Evolutionary conservation across 92 coral and sea anemone genomes (phyloP), one percentile per base, ranked within the genome.

Genomic region (Meandrina meandrites): DNA sequence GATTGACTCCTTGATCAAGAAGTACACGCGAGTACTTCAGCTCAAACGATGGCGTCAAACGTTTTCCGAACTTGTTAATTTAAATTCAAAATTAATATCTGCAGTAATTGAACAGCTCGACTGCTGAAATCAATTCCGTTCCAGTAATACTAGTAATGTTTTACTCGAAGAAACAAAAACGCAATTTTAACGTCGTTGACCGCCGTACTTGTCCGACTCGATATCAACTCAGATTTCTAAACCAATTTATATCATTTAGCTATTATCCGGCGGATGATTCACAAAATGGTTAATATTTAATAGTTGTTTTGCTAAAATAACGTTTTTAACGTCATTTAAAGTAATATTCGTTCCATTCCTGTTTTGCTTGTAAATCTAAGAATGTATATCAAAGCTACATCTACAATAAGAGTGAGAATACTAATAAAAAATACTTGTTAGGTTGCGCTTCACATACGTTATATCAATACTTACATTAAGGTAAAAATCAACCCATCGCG

Each of bases 401-500:
- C 17, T 28, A 7, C 53, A 48, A 4, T 48, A 27, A 66, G 9
- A 8, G 28, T 28, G 71, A 66, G 35, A 66, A 66, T 66, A 66
- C 8, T 28, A 27, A 22, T 7, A 66, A 66, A 12, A 27, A 28
- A 8, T 66, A 27, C 18, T 17, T 0, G 19, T 24, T 24, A 62
- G 69, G 28, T 62, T 8, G 12, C 30, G 69, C 69, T 24, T 22
- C 12, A 27, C 34, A 30, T 11, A 30, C 71, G 14, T 27, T 66
- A 30, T 73, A 35, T 19, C 22, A 36, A 37, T 78, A 86, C 93
- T 91, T 87, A 91, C 93, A n/a, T 91, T 84, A 16, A 92, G 48
- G 79, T 92, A 92, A 66, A 92, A 92, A n/a, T 89, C 88, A 4
- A 92, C 84, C 94, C 94, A 92, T 31, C 88, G 76, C 7, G 90